Percentiles rank a stretch among this genome's conserved stretches.
Conservation (phyloP, 2,797 vertebrate species). For the Acrossocheilus wenchowensis region DNA sequence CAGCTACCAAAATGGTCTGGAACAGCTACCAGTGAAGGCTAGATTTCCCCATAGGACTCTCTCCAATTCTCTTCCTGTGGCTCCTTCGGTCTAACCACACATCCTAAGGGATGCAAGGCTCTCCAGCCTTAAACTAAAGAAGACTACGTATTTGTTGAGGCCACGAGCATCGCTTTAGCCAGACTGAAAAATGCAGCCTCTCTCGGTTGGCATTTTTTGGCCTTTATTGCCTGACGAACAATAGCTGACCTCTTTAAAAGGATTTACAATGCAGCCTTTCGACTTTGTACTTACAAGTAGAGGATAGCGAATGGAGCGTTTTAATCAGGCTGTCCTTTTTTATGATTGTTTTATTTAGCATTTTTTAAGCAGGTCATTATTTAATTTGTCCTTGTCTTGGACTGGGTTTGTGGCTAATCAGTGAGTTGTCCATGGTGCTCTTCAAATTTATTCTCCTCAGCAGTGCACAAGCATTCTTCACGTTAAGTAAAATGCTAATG, state of each 20-base stretch:
- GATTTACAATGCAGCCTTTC: conserved; percentile 3
- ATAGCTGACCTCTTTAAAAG: conserved; percentile 34
- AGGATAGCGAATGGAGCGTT: conserved; percentile 36
- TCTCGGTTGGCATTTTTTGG: neutral
- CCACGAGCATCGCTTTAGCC: neutral
- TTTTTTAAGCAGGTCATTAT: conserved; percentile 61
- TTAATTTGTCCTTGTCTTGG: conserved; percentile 64
- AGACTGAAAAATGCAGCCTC: neutral
- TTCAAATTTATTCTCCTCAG: conserved; percentile 59
- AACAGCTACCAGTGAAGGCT: neutral
- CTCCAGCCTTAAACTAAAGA: conserved; percentile 22
- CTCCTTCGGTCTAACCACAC: conserved; percentile 18
- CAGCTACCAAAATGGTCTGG: neutral
- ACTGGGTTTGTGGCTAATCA: conserved; percentile 62
- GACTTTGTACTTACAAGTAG: conserved; percentile 36
- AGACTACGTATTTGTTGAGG: neutral
- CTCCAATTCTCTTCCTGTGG: conserved; percentile 16
- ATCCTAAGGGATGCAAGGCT: neutral
- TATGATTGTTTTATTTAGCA: conserved; percentile 60
- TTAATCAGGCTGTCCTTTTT: conserved; percentile 57
- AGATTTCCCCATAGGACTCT: neutral
- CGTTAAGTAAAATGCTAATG: conserved; percentile 65
- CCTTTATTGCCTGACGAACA: neutral
- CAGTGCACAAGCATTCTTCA: conserved; percentile 60
- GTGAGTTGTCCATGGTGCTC: conserved; percentile 56